Evolutionary conservation across 2,797 vertebrate species (phyloP), one percentile per base, ranked within the genome.

Genomic region (Anas bahamensis): DNA sequence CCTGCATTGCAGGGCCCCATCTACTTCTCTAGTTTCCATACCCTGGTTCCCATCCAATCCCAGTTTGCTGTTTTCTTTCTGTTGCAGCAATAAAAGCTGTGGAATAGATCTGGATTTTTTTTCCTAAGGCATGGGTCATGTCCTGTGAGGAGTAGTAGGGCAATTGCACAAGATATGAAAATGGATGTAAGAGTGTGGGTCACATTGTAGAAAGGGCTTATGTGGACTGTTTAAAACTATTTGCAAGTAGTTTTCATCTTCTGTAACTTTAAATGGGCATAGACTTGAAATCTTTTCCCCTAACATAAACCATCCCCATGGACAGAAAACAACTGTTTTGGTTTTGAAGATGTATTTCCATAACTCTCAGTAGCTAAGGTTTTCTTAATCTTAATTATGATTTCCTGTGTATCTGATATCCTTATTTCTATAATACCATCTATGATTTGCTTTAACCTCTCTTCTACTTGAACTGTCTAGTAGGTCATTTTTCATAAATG

Each of bases 361-460:
- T 92, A 80, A 33, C 44, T 59, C 35, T n/a, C 41, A 83, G 37
- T 59, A 80, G 35, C 31, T 78, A 59, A 69, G 11, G 18, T 72
- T 89, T 90, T 44, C 53, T 85, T 83, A 86, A 86, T 61, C 57
- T 57, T 64, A 57, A 61, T 89, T 80, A 65, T 74, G 41, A 77
- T 80, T 80, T 77, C 14, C 21, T 71, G 8, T 73, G 22, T 83
- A 35, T 74, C 31, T 74, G 44, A 46, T 86, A n/a, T 71, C 31
- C 46, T 50, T 90, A 69, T 94, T 96, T 95, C 80, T 53, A 75
- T 90, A 92, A 87, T 24, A n/a, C 24, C 11, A 31, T 5, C n/a
- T 90, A 80, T 12, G 59, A 39, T 91, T 74, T 83, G n/a, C n/a
- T 80, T 83, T 83, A 69, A 68, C 73, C 19, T 74, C 24, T 60